Evolutionary conservation across 2,113 vertebrate genomes (phyloP).

Genomic region (Rostratula benghalensis): DNA sequence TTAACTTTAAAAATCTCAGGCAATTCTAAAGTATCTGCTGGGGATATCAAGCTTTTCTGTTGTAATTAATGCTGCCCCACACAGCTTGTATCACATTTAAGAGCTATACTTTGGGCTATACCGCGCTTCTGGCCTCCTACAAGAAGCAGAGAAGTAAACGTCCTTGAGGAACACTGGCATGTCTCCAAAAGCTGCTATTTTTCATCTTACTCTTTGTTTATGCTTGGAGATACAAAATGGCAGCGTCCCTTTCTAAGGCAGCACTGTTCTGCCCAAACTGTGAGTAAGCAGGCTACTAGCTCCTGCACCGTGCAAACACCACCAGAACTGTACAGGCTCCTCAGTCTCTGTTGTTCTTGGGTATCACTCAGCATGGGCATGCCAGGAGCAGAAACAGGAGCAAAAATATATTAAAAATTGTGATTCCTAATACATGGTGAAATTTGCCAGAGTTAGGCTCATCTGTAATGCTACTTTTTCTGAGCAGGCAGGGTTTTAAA

Average conservation of each 20-base stretch:
- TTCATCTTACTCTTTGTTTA: background rate
- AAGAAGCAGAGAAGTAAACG: background rate
- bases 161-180: background rate
- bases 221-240: background rate
- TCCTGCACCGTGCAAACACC: background rate
- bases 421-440: background rate
- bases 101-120: background rate
- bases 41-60: background rate
- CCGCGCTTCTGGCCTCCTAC: background rate
- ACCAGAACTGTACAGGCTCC: rapidly evolving
- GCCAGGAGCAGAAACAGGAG: background rate
- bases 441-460: background rate
- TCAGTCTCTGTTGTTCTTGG: background rate
- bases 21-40: background rate
- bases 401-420: background rate
- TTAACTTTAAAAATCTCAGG: background rate
- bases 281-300: background rate
- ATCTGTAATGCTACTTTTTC: background rate
- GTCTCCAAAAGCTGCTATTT: background rate
- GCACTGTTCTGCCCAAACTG: background rate
- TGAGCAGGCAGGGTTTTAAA: background rate
- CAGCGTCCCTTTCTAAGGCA: background rate
- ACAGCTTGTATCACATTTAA: background rate
- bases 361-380: background rate
- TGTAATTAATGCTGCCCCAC: background rate